Evolutionary conservation across 2,888 invertebrate species (phyloP), one percentile per base, ranked within the genome.

Genomic region (Troides aeacus): DNA sequence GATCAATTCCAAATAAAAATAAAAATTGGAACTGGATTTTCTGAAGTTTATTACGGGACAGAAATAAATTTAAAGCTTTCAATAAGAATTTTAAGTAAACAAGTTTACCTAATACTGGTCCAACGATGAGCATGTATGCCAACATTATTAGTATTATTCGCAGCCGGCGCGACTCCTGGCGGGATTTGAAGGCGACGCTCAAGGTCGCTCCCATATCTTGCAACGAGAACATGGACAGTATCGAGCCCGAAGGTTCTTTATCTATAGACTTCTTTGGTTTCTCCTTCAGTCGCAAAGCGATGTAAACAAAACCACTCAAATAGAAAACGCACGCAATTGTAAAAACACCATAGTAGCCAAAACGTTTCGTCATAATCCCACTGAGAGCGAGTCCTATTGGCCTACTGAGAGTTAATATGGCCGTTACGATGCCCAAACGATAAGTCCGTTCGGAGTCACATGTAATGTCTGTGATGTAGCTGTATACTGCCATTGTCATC

Each of bases 381-480:
- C 94, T 94, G 2, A 94, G 87, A 12, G 93, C 93, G 4, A 92
- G 87, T 15, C 93, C 94, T 63, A 94, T 81, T 0, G 94, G 93
- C 71, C 93, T 85, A 74, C 90, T 92, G 10, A 94, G 81, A 69
- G 93, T 93, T 75, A 92, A 77, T 72, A 94, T 90, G 18, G 93
- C 89, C 0, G 94, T 94, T 58, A 95, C 88, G 23, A 95, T 90
- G 6, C 95, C 95, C 76, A 95, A 87, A 74, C 95, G 88, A 75
- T 94, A 91, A 73, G 95, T 95, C 76, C 95, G 88, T 81, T 94
- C 94, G 66, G 93, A 90, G 68, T 94, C 84, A 71, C 89, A 90
- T 53, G 95, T 94, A 50, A 94, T 92, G 71, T 94, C 94, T 61
- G 94, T 93, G 24, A 95, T 87, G 77, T 95, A 95, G 77, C 94